Base-by-base conservation (phyloP, 2,888 invertebrate species). In the Tachina lurida region DNA sequence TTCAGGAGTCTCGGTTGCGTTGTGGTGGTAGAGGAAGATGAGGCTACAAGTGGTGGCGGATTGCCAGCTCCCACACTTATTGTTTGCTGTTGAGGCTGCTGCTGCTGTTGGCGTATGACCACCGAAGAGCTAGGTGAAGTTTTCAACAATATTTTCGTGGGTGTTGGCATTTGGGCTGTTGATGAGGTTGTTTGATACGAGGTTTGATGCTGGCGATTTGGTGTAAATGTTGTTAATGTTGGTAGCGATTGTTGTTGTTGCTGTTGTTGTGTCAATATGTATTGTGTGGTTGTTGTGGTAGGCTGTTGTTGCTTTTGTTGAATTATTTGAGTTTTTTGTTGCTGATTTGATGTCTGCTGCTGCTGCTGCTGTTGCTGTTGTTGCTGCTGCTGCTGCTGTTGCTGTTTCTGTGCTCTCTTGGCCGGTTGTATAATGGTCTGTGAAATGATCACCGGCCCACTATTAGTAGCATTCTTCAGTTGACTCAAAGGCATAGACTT, bases 361-460 rank as follows among this genome's bases (percentile, higher is more conserved):
- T 77, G 65, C 12, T 70, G 86, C 5, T 84, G 87, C 4, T 87
- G 87, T 9, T 84, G 88, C 19, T 78, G 87, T n/a, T 78, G 88
- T 22, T 71, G 71, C 10, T 76, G 86, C 8, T 85, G 87, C 3
- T 87, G 87, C 9, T 85, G 88, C 19, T 82, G 88, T 13, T 80
- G 87, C 41, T 78, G 87, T 49, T 65, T 87, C 71, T 79, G 88
- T 22, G 87, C 78, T 10, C 91, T 89, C 86, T 92, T 92, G 2
- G 92, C 91, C 12, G 93, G 93, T 86, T 93, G 92, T 76, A 93
- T 93, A 17, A 93, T 93, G 31, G 93, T 93, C 88, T 93, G 92
- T 15, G 92, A 93, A 56, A 93, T 92, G 15, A 93, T 93, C 5
- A 93, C 92, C 5, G 92, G 92, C 0, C 92, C 92, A 81, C 92